These are phyloP conservation scores for Pseudochaenichthys georgianus DNA, from an alignment of 2,797 vertebrate genomes.

Conservation along the genomic window DNA sequence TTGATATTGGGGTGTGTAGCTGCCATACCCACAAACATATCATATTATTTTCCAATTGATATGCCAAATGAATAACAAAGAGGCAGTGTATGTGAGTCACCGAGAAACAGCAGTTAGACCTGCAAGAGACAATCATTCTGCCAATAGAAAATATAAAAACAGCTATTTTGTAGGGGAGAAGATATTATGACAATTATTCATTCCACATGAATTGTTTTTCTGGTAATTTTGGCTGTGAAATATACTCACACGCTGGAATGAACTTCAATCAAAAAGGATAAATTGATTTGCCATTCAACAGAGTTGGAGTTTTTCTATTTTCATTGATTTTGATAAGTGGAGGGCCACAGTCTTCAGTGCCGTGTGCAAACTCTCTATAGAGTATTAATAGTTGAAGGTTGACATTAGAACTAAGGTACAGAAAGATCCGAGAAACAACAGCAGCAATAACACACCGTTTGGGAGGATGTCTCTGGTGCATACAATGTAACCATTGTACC, in stretches of 20 bases:
- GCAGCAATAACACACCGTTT: not conserved
- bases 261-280: not conserved
- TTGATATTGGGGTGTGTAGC: not conserved
- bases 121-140: not conserved
- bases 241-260: not conserved
- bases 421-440: not conserved
- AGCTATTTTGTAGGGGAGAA: too few species aligned
- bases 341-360: not conserved
- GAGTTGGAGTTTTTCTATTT: not conserved
- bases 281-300: not conserved
- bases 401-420: slow-evolving; percentile 8
- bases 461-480: not conserved
- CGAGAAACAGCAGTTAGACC: not conserved
- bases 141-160: not conserved
- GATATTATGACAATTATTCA: not conserved
- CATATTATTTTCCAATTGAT: not conserved
- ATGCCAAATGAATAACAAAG: not conserved
- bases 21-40: not conserved
- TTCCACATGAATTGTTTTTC: not conserved
- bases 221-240: not conserved
- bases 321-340: not conserved
- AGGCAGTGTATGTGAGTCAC: not conserved
- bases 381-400: not conserved
- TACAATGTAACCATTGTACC: not conserved
- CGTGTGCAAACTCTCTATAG: not conserved